These are phyloP conservation scores for Zaprionus vittiger DNA, from an alignment of 1,140 invertebrate genomes.

Conservation along the genomic window DNA sequence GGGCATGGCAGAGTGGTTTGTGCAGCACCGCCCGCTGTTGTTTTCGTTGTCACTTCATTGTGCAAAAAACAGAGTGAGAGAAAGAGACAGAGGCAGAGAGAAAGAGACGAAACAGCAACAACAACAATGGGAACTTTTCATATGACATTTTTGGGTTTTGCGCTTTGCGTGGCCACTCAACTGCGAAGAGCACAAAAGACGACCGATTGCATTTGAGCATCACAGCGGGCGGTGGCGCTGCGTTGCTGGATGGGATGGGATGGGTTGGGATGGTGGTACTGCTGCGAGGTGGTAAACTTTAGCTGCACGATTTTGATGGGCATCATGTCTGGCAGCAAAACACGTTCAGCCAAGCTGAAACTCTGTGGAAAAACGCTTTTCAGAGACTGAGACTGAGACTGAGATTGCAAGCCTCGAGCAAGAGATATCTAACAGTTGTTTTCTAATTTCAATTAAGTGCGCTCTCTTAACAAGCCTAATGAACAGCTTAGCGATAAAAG, in stretches of 20 bases:
- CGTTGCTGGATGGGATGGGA: not conserved
- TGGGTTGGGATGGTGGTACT: not conserved
- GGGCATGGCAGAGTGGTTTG: slow-evolving; percentile 48
- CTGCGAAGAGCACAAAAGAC: slow-evolving; percentile 80
- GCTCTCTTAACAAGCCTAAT: slow-evolving; percentile 56
- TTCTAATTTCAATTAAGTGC: slow-evolving; percentile 56
- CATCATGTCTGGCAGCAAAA: slow-evolving; percentile 58
- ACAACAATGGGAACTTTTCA: slow-evolving; percentile 57
- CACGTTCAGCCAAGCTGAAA: slow-evolving; percentile 72
- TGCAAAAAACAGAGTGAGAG: slow-evolving; percentile 41
- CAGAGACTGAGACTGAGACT: not conserved
- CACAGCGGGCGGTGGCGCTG: slow-evolving; percentile 23
- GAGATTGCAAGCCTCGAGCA: slow-evolving; percentile 25
- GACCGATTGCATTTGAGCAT: slow-evolving; percentile 64
- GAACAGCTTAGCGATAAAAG: slow-evolving; percentile 20
- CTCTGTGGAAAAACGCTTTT: slow-evolving; percentile 44
- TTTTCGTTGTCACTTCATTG: slow-evolving; percentile 81
- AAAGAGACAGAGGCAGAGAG: slow-evolving; percentile 19
- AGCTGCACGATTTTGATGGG: slow-evolving; percentile 67
- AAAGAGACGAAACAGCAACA: slow-evolving; percentile 5
- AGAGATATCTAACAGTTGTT: slow-evolving; percentile 12
- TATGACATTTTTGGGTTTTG: slow-evolving; percentile 79
- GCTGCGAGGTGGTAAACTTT: slow-evolving; percentile 35
- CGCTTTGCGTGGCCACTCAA: slow-evolving; percentile 83
- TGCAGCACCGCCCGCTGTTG: slow-evolving; percentile 76